phyloP scores from a whole-genome alignment of 2,113 vertebrate species.

The Tragelaphus imberbis region DNA sequence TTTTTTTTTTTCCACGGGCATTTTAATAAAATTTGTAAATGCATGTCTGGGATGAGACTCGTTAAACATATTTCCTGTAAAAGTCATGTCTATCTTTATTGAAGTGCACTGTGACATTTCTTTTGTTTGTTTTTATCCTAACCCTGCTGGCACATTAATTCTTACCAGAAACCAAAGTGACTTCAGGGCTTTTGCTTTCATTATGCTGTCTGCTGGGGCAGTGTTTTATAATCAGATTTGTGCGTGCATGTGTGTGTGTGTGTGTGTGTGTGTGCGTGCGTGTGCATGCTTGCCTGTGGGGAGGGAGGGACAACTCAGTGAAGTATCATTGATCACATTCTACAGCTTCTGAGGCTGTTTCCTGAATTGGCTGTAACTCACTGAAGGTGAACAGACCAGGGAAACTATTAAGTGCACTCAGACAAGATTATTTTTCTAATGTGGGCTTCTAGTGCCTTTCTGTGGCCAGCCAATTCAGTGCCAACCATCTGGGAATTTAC shows the following conservation, averaged over 20 bases:
- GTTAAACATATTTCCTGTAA: conserved; percentile 42
- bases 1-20: background rate
- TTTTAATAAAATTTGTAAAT: conserved; percentile 55
- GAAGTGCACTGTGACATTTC: conserved; percentile 53
- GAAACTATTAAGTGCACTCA: conserved; percentile 66
- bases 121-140: conserved; percentile 66
- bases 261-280: background rate
- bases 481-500: conserved; percentile 46
- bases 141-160: conserved; percentile 60
- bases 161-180: conserved; percentile 64
- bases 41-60: conserved; percentile 11
- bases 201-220: conserved; percentile 62
- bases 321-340: conserved; percentile 71
- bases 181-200: conserved; percentile 72
- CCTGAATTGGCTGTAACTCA: conserved; percentile 70
- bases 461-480: conserved; percentile 3
- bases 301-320: conserved; percentile 21
- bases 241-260: background rate
- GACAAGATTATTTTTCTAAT: conserved; percentile 69
- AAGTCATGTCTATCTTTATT: conserved; percentile 47
- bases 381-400: conserved; percentile 67
- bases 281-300: background rate
- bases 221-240: conserved; percentile 67
- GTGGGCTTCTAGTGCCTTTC: conserved; percentile 29
- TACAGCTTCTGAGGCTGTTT: conserved; percentile 61